Evolutionary conservation across 2,113 vertebrate species (phyloP).

Genomic region (Neogale vison): DNA sequence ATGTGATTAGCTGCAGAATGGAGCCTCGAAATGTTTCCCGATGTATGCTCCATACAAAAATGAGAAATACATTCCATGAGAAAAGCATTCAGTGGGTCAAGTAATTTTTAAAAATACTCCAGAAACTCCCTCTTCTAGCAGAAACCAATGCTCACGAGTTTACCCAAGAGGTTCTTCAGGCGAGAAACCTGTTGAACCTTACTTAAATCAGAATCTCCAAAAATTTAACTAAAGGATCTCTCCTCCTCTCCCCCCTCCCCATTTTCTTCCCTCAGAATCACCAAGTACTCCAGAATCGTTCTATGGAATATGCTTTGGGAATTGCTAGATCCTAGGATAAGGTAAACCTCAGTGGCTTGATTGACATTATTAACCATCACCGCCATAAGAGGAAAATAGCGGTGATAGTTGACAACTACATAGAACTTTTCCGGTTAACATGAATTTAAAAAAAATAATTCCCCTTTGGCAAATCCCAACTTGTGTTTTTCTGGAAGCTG

Average conservation of each 20-base stretch:
- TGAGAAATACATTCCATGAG: background rate
- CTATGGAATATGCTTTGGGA: background rate
- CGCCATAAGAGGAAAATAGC: background rate
- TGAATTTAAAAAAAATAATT: background rate
- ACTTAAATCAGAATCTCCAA: background rate
- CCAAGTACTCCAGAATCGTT: background rate
- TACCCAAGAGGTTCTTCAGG: background rate
- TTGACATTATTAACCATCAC: background rate
- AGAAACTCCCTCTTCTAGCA: background rate
- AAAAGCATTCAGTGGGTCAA: background rate
- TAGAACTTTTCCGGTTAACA: background rate
- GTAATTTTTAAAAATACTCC: background rate
- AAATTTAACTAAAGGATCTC: background rate
- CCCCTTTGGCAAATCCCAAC: background rate
- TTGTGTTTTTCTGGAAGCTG: background rate
- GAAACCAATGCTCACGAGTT: background rate
- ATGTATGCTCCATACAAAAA: background rate
- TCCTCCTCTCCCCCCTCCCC: background rate
- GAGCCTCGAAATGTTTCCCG: background rate
- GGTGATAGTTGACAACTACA: background rate
- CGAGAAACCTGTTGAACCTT: background rate
- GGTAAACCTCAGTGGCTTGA: background rate
- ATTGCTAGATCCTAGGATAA: background rate
- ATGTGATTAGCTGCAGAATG: background rate
- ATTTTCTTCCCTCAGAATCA: background rate